A percentile compares a stretch with the other conserved stretches of the same genome.
These are phyloP conservation scores for Pungitius pungitius DNA, from an alignment of 2,113 vertebrate genomes.

Conservation along the genomic window DNA sequence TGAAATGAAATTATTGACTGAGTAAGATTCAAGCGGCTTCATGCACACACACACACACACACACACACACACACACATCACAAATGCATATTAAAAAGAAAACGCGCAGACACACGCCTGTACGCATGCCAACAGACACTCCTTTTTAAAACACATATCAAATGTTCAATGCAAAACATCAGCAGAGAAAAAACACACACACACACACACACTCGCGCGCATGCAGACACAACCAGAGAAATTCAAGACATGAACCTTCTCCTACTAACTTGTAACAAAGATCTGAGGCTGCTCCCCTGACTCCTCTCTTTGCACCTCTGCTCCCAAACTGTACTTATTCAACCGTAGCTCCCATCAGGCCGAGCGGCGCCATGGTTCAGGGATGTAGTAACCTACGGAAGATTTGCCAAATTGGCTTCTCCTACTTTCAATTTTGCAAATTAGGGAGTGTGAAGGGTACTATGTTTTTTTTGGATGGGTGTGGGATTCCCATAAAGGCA, in stretches of 20 bases:
- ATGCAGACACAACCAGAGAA: slow-evolving; percentile 30
- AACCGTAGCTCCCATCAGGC: slow-evolving; percentile 46
- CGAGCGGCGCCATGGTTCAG: slow-evolving; percentile 30
- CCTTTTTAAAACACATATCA: slow-evolving; percentile 55
- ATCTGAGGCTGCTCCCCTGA: slow-evolving; percentile 86
- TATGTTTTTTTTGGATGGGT: slow-evolving; percentile 16
- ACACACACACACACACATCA: slow-evolving; percentile 41
- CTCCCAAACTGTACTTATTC: slow-evolving; percentile 30
- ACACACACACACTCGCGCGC: background rate
- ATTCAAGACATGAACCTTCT: slow-evolving; percentile 58
- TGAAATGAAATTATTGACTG: slow-evolving; percentile 88
- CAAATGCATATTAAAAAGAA: slow-evolving; percentile 26
- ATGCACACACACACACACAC: slow-evolving; percentile 45
- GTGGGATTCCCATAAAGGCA: slow-evolving; percentile 29
- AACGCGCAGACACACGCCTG: slow-evolving; percentile 40
- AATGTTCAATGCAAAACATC: slow-evolving; percentile 42
- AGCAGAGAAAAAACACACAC: slow-evolving; percentile 36
- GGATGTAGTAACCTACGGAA: slow-evolving; percentile 8
- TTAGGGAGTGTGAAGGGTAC: slow-evolving; percentile 15
- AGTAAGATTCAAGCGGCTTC: slow-evolving; percentile 79
- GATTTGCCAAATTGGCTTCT: slow-evolving; percentile 26
- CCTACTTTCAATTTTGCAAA: slow-evolving; percentile 25
- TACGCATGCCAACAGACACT: slow-evolving; percentile 54
- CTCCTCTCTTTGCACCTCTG: slow-evolving; percentile 50
- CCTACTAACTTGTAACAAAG: slow-evolving; percentile 62